Base-by-base conservation (phyloP, 2,113 vertebrate species). In the Regulus satrapa region DNA sequence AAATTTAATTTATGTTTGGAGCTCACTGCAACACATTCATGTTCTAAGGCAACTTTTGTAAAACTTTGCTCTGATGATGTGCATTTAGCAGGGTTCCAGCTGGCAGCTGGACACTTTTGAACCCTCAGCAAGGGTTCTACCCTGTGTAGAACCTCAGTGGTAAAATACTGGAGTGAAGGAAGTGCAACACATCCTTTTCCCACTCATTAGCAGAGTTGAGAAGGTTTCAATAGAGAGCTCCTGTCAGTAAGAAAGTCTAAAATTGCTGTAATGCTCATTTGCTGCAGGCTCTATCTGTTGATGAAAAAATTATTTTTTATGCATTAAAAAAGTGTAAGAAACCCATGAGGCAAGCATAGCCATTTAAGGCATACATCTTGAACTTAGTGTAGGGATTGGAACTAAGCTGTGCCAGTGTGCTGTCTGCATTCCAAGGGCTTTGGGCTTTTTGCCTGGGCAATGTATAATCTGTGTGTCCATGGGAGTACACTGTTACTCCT, bases 121-220 rank as follows among this genome's bases (percentile, higher is more conserved):
- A 84, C 79, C 46, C 85, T 62, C 26, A 63, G 46, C 40, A 82
- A 74, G 29, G 29, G 66, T 72, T 79, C 49, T n/a, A 73, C 6
- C 36, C 31, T 51, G 61, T 41, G 26, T 51, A 34, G 63, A 80
- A 86, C 43, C 14, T 81, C 49, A 36, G 48, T 78, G n/a, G 38
- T 81, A 19, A 76, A 72, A 38, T 18, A 19, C n/a, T 68, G 52
- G 61, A 88, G 51, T 17, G 32, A n/a, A 76, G 72, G 38, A 78
- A 75, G 55, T 34, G 71, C 16, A 92, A 66, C 16, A 1, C 29
- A 69, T 54, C 52, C 24, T 74, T 73, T 90, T 92, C 56, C 54
- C 91, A 64, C n/a, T 85, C 92, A 83, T 88, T 89, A 92, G 58
- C 31, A 76, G 55, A 55, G 56, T 91, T 94, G 94, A 92, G 89